Evolutionary conservation across 2,113 vertebrate genomes (phyloP), one percentile per base, ranked within the genome.

Genomic region (Parus major): DNA sequence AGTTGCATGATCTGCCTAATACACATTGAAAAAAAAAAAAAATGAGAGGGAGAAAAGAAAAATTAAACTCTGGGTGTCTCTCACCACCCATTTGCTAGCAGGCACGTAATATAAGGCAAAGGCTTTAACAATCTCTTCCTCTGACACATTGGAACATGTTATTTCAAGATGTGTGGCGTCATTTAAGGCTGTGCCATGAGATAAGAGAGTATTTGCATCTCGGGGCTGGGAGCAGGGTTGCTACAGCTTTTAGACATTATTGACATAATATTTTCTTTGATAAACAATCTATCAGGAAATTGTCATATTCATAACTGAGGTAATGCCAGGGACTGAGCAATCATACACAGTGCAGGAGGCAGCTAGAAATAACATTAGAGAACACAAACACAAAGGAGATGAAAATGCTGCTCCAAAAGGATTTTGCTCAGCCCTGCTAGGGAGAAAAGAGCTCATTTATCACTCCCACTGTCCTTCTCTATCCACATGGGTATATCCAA

Each of bases 91-190:
- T 89, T 97, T 88, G 96, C 97, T 97, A 93, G 94, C 95, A 97
- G 96, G 96, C 96, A 97, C 96, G 95, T 97, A 96, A 96, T 47
- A 35, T 91, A 85, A 97, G 96, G 96, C 95, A 75, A 97, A 96
- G 4, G n/a, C 93, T 95, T 90, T 80, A 94, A 88, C 88, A 96
- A 27, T 88, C 90, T 95, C 96, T 95, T 94, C 95, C 95, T 96
- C 93, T 90, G 93, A 92, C 94, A 96, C 94, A 96, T 95, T 93
- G 78, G 96, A 96, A 97, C 97, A 97, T 95, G 97, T 97, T 97
- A 96, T 94, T 95, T 97, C 96, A 97, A 95, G 92, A 92, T 86
- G 95, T 78, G 75, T 95, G 96, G 95, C 95, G 93, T 96, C 96
- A 93, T 92, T 60, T 71, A 82, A 96, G 95, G 93, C 92, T 95